Evolutionary conservation across 1,140 invertebrate genomes (phyloP).

Genomic region (Drosophila virilis): DNA sequence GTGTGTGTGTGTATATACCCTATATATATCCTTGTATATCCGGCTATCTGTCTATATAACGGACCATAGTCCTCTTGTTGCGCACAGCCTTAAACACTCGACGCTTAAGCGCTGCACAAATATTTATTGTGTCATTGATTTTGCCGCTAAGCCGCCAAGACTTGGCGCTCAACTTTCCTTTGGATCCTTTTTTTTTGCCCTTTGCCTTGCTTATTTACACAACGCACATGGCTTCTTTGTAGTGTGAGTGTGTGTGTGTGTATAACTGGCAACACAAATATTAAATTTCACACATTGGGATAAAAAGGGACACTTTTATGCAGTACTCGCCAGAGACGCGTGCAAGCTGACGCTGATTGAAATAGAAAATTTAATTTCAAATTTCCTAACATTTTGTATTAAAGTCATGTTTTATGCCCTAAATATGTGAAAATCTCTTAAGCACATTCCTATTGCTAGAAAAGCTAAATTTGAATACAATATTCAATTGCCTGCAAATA

Average conservation of each 20-base stretch:
- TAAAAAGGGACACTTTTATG: slow-evolving; percentile 33
- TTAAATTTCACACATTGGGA: slow-evolving; percentile 57
- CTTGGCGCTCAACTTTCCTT: slow-evolving; percentile 57
- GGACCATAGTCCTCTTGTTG: slow-evolving; percentile 55
- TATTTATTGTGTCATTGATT: slow-evolving; percentile 84
- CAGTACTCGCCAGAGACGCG: slow-evolving; percentile 27
- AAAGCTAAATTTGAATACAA: too few relatives aligned
- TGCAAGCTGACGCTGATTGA: slow-evolving; percentile 53
- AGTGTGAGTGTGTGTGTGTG: slow-evolving; percentile 10
- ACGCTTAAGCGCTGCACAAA: slow-evolving; percentile 78
- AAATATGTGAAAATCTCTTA: neutral
- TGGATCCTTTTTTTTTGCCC: slow-evolving; percentile 20
- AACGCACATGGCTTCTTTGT: slow-evolving; percentile 52
- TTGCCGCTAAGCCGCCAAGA: slow-evolving; percentile 75
- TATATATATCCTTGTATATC: slow-evolving; percentile 14
- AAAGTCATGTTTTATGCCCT: neutral
- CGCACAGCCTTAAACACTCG: slow-evolving; percentile 60
- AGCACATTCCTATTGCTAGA: too few relatives aligned
- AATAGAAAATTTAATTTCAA: slow-evolving; percentile 55
- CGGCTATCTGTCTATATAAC: slow-evolving; percentile 35
- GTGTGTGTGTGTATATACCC: slow-evolving; percentile 1
- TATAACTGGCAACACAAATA: slow-evolving; percentile 61
- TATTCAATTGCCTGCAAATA: too few relatives aligned
- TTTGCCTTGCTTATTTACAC: slow-evolving; percentile 49
- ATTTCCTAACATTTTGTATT: slow-evolving; percentile 26